phyloP scores from a whole-genome alignment of 1,140 invertebrate species.

The Drosophila kanapiae region DNA sequence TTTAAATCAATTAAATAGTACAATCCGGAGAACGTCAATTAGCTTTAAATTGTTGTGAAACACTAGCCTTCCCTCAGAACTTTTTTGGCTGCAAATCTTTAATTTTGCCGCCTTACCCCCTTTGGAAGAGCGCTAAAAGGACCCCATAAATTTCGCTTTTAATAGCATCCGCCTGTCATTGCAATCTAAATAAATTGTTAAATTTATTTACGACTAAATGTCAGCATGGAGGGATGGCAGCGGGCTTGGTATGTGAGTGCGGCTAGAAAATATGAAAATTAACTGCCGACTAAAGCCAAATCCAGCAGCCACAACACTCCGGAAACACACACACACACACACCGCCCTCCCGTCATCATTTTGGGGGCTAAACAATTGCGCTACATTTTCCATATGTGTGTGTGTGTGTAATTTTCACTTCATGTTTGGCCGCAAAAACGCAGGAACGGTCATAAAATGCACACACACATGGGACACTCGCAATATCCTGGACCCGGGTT shows the following conservation, averaged over 20 bases:
- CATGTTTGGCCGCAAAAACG: slow-evolving; percentile 81
- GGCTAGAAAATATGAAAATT: slow-evolving; percentile 83
- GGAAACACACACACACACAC: slow-evolving; percentile 4
- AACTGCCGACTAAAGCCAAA: slow-evolving; percentile 82
- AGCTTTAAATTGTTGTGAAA: background rate
- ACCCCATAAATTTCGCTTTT: slow-evolving; percentile 76
- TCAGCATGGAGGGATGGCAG: slow-evolving; percentile 31
- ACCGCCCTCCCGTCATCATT: slow-evolving; percentile 10
- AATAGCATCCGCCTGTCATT: slow-evolving; percentile 83
- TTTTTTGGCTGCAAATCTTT: slow-evolving; percentile 31
- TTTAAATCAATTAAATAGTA: too few relatives aligned
- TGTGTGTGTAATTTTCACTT: slow-evolving; percentile 79
- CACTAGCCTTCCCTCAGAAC: background rate
- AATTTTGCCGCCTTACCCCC: slow-evolving; percentile 22
- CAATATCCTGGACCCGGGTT: slow-evolving; percentile 46
- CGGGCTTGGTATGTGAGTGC: slow-evolving; percentile 30
- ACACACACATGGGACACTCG: slow-evolving; percentile 53
- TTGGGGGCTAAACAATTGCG: slow-evolving; percentile 70
- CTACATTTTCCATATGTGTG: slow-evolving; percentile 65
- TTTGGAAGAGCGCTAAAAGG: slow-evolving; percentile 38
- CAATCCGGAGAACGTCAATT: background rate
- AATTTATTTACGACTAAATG: slow-evolving; percentile 83
- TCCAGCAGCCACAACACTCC: slow-evolving; percentile 53
- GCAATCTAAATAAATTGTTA: slow-evolving; percentile 84
- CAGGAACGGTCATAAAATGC: slow-evolving; percentile 82